These are phyloP conservation scores for Tadarida brasiliensis DNA, from an alignment of 2,797 vertebrate genomes.

Conservation along the genomic window DNA sequence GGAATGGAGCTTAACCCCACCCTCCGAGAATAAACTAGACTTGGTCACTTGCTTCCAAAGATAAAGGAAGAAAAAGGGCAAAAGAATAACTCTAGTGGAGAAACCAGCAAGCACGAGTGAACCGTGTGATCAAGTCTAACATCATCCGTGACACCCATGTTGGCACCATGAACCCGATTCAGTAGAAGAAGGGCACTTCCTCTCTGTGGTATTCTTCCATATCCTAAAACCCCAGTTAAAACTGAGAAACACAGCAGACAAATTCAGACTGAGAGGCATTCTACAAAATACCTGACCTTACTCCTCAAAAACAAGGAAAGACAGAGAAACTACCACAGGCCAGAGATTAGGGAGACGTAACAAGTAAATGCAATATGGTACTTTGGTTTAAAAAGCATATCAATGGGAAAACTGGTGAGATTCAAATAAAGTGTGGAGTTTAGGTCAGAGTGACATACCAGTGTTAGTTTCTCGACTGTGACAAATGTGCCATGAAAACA, in stretches of 20 bases:
- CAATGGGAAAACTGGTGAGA: background rate
- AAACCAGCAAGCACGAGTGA: background rate
- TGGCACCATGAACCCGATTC: accelerated
- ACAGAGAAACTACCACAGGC: background rate
- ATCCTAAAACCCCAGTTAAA: background rate
- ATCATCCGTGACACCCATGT: background rate
- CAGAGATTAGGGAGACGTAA: background rate
- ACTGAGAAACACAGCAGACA: background rate
- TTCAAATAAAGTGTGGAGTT: background rate
- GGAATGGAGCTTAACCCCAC: background rate
- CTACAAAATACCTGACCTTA: background rate
- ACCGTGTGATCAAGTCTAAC: background rate
- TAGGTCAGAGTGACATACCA: background rate
- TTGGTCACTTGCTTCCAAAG: slow-evolving; percentile 10
- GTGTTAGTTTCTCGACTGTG: background rate
- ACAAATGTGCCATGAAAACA: background rate
- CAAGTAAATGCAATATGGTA: background rate
- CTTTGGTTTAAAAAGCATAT: background rate
- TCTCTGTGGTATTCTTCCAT: background rate
- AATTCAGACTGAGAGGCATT: background rate
- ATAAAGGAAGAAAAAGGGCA: background rate
- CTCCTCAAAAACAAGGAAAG: background rate
- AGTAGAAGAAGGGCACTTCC: background rate
- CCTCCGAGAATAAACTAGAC: too few relatives aligned
- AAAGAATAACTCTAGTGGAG: background rate